Conservation (phyloP, 2,888 invertebrate genomes). For the Cryptocheilus praepositus region DNA sequence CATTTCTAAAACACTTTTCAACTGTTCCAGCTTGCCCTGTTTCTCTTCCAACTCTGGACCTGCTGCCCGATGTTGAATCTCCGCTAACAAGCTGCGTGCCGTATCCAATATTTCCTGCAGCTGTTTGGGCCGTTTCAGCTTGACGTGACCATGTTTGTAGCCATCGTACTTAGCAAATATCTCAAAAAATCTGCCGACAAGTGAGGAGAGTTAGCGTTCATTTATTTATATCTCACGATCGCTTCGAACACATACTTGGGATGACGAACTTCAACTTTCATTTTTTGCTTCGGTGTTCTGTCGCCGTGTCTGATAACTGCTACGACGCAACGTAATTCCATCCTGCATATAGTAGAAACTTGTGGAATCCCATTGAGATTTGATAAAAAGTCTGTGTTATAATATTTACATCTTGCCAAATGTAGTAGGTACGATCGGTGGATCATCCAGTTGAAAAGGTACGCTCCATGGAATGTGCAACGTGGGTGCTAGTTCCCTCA, state of each 20-base stretch:
- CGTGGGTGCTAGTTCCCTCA: constrained; percentile 95
- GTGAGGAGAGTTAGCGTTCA: too few species aligned
- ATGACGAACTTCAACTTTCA: constrained; percentile 99
- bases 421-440: constrained; percentile 98
- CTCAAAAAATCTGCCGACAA: constrained; percentile 93
- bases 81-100: constrained; percentile 90
- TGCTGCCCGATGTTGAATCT: constrained; percentile 91
- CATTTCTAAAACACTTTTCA: constrained; percentile 99
- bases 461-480: constrained; percentile 98
- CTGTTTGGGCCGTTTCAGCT: constrained; percentile 97
- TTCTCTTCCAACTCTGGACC: constrained; percentile 97
- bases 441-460: constrained; percentile 97
- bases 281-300: constrained; percentile 99
- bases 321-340: constrained; percentile 94
- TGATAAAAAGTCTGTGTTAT: constrained; percentile 12
- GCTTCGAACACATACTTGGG: constrained; percentile 83
- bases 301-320: constrained; percentile 99
- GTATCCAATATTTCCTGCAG: constrained; percentile 98
- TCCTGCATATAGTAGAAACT: constrained; percentile 74
- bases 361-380: neutral
- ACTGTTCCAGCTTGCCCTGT: constrained; percentile 96
- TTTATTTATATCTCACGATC: neutral
- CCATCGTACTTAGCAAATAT: constrained; percentile 99
- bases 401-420: constrained; percentile 91
- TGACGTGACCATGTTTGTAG: constrained; percentile 95